Evolutionary conservation across 2,797 vertebrate genomes (phyloP).

Genomic region (Takifugu rubripes): DNA sequence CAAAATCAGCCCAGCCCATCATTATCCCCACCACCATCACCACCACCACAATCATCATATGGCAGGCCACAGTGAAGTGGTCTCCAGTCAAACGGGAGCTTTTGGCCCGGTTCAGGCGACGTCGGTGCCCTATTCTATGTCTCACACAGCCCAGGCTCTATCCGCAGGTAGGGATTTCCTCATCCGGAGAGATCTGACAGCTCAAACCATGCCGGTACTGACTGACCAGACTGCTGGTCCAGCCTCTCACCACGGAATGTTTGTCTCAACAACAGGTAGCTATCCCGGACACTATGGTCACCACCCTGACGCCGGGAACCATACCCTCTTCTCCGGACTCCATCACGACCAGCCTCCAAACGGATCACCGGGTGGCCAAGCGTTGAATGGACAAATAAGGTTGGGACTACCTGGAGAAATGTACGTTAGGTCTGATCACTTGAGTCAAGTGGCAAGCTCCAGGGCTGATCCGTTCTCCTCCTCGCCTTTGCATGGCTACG

Average conservation of each 20-base stretch:
- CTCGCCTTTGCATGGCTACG: slow-evolving; percentile 88
- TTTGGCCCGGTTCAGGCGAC: slow-evolving; percentile 86
- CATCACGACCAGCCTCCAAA: slow-evolving; percentile 89
- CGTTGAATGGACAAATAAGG: slow-evolving; percentile 95
- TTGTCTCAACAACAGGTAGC: slow-evolving; percentile 99
- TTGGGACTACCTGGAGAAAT: slow-evolving; percentile 98
- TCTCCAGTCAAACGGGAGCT: slow-evolving; percentile 89
- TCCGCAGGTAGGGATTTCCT: slow-evolving; percentile 90
- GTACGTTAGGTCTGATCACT: slow-evolving; percentile 94
- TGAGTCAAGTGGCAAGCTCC: slow-evolving; percentile 89
- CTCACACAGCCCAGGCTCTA: slow-evolving; percentile 82
- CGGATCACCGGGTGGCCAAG: slow-evolving; percentile 90
- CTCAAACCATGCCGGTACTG: slow-evolving; percentile 86
- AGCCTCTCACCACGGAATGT: slow-evolving; percentile 93
- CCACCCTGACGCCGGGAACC: slow-evolving; percentile 88
- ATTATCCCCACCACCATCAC: slow-evolving; percentile 85
- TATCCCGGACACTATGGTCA: slow-evolving; percentile 91
- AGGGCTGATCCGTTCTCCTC: slow-evolving; percentile 91
- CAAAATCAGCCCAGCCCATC: slow-evolving; percentile 92
- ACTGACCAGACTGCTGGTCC: slow-evolving; percentile 82
- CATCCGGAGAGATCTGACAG: slow-evolving; percentile 86
- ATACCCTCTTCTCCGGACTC: slow-evolving; percentile 90
- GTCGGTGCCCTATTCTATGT: slow-evolving; percentile 80
- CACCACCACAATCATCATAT: slow-evolving; percentile 88
- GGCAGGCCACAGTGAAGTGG: slow-evolving; percentile 89